phyloP scores from a whole-genome alignment of 2,113 vertebrate species.

The Cisticola juncidis region DNA sequence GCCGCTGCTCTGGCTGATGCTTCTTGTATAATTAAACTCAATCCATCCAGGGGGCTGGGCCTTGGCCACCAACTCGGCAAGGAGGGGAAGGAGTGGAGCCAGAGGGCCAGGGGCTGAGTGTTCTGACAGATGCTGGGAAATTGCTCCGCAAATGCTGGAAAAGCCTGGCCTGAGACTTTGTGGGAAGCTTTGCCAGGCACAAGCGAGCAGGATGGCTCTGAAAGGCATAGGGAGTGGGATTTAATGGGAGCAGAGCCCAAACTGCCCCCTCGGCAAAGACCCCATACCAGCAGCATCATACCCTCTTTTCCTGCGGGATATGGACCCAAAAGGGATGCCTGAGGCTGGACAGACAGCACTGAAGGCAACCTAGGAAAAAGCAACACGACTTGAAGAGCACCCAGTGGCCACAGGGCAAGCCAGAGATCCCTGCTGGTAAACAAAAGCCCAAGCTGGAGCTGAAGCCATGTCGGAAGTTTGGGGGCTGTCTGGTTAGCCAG shows the following conservation, averaged over 20 bases:
- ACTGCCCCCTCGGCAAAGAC: not conserved
- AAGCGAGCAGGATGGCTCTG: not conserved
- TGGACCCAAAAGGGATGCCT: not conserved
- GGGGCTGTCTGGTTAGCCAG: not conserved
- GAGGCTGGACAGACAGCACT: not conserved
- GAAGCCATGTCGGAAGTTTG: not conserved
- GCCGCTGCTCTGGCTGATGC: slow-evolving; percentile 58
- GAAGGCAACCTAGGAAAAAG: not conserved
- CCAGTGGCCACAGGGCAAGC: not conserved
- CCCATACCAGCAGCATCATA: not conserved
- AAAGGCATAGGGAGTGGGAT: not conserved
- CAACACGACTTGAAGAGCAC: not conserved
- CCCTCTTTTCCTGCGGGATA: fast-evolving
- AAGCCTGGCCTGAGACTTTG: not conserved
- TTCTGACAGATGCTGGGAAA: slow-evolving; percentile 35
- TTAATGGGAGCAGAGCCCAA: not conserved
- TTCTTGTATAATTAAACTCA: slow-evolving; percentile 67
- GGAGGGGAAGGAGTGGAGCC: slow-evolving; percentile 24
- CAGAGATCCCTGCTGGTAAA: not conserved
- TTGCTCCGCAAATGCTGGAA: not conserved
- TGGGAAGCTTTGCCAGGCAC: not conserved
- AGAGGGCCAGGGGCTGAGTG: slow-evolving; percentile 2
- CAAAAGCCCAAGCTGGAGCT: not conserved
- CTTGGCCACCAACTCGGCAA: slow-evolving; percentile 46
- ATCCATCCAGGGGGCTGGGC: slow-evolving; percentile 36